phyloP scores from a whole-genome alignment of 2,113 vertebrate genomes.

The Coptodon rendalli region DNA sequence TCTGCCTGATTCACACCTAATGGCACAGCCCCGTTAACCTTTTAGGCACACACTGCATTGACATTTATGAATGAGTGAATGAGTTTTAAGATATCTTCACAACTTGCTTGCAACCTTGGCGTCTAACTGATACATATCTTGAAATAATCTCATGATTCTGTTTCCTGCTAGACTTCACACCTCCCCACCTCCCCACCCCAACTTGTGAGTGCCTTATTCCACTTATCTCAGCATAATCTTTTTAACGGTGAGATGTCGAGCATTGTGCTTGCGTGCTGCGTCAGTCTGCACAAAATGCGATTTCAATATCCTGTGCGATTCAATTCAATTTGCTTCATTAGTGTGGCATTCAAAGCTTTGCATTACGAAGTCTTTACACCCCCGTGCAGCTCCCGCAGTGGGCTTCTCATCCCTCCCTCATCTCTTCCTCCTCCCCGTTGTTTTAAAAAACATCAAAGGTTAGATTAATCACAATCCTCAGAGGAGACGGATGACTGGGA shows the following conservation, averaged over 20 bases:
- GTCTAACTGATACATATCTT: background rate
- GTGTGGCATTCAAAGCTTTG: conserved; percentile 25
- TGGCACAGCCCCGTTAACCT: conserved; percentile 22
- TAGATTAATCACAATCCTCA: conserved; percentile 47
- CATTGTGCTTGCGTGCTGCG: background rate
- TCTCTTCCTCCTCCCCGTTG: conserved; percentile 30
- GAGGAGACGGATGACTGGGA: conserved; percentile 30
- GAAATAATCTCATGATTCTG: background rate
- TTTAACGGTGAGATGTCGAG: background rate
- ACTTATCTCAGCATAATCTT: background rate
- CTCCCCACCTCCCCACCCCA: background rate
- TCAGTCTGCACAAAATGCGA: background rate
- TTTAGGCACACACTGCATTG: background rate
- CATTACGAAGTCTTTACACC: conserved; percentile 20
- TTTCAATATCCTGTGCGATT: conserved; percentile 29
- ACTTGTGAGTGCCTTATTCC: background rate
- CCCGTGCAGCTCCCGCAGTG: background rate
- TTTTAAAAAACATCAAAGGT: conserved; percentile 51
- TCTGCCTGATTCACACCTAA: conserved; percentile 31
- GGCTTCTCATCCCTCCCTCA: background rate
- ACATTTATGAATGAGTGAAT: background rate
- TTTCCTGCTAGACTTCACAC: background rate
- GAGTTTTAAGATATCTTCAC: background rate
- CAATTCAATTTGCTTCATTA: conserved; percentile 53
- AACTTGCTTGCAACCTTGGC: background rate